These are phyloP conservation scores for Andrena chrysosceles DNA, from an alignment of 2,888 invertebrate genomes.

Conservation along the genomic window DNA sequence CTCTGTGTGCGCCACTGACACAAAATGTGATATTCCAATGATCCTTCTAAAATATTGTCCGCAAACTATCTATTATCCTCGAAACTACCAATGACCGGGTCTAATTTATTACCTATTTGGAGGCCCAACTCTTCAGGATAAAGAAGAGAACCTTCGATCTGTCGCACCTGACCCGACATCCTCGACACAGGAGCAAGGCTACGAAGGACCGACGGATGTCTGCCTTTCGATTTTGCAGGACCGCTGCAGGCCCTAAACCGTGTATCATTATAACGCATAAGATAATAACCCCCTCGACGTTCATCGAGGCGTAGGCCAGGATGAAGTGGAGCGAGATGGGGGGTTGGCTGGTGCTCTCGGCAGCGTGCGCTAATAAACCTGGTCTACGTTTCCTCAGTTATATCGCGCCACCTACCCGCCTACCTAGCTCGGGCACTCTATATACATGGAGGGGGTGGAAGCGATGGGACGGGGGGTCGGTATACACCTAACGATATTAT, in stretches of 20 bases:
- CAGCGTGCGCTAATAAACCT: constrained; percentile 84
- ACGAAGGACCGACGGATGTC: constrained; percentile 42
- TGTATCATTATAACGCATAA: constrained; percentile 81
- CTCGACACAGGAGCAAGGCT: background rate
- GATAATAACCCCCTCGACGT: constrained; percentile 83
- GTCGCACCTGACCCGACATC: background rate
- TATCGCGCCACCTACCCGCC: constrained; percentile 73
- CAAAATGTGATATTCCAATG: no score
- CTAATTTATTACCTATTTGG: no score
- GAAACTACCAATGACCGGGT: no score
- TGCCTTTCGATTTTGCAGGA: constrained; percentile 73
- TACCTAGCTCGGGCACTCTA: constrained; percentile 47
- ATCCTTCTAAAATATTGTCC: no score
- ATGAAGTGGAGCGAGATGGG: constrained; percentile 82
- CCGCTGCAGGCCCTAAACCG: constrained; percentile 70
- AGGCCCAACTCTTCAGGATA: background rate
- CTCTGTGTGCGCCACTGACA: no score
- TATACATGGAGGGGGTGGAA: constrained; percentile 19
- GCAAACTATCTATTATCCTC: no score
- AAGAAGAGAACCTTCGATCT: background rate
- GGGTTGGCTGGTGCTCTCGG: constrained; percentile 73
- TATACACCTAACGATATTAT: constrained; percentile 80
- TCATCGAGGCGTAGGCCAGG: constrained; percentile 82
- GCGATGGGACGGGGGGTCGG: constrained; percentile 10
- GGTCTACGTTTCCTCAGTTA: constrained; percentile 81